These are phyloP conservation scores for Somateria mollissima DNA, from an alignment of 2,797 vertebrate genomes.

Conservation along the genomic window DNA sequence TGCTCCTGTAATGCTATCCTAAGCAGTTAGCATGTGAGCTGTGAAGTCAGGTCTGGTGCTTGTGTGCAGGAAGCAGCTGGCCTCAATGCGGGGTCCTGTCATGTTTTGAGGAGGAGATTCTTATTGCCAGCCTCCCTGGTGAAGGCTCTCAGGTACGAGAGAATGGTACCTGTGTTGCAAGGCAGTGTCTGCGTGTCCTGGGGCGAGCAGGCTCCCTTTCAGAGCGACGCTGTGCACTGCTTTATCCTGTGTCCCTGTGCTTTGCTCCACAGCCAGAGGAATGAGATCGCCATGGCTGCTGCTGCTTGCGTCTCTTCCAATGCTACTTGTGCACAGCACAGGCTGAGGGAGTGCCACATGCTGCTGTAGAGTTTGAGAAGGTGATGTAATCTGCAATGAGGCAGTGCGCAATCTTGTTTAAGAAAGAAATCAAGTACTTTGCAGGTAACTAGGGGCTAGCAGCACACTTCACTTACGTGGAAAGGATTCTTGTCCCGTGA, in stretches of 20 bases:
- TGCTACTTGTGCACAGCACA: background rate
- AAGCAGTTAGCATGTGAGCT: background rate
- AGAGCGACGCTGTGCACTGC: accelerated
- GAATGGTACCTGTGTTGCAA: background rate
- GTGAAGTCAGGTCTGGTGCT: background rate
- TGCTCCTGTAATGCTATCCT: background rate
- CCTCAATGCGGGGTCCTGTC: background rate
- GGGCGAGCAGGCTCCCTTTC: background rate
- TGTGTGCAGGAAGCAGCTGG: accelerated
- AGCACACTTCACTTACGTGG: background rate
- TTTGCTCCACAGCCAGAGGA: background rate
- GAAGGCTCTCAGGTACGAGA: background rate
- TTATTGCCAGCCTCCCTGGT: background rate
- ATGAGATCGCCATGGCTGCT: background rate
- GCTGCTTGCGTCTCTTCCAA: background rate
- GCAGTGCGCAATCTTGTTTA: background rate
- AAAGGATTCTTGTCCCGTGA: background rate
- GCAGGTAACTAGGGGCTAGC: background rate
- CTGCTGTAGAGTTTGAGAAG: background rate
- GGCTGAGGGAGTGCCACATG: background rate
- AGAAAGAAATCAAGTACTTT: background rate
- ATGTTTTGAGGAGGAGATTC: background rate
- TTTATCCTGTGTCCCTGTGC: background rate
- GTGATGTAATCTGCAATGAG: background rate
- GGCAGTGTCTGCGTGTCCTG: background rate